These are phyloP conservation scores for Amaurobius ferox DNA, from an alignment of 2,888 invertebrate species.

Conservation along the genomic window DNA sequence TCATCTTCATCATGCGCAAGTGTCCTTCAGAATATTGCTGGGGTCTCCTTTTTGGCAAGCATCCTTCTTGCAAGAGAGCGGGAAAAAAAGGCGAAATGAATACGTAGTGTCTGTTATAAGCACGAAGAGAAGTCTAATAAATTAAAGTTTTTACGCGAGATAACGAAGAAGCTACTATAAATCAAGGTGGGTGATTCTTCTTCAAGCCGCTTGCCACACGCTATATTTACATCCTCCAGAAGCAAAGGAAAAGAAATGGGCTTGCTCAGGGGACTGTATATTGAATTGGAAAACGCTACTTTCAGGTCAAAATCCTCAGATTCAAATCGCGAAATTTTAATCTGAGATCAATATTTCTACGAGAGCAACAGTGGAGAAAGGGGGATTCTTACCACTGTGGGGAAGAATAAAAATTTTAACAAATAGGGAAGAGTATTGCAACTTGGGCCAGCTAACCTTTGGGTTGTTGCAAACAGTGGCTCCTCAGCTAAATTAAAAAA, in stretches of 20 bases:
- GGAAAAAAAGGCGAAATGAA: constrained; percentile 58
- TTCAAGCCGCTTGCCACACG: constrained; percentile 62
- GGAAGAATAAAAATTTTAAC: too few relatives aligned
- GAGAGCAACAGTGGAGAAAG: too few relatives aligned
- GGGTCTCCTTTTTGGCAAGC: constrained; percentile 59
- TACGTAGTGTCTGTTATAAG: constrained; percentile 66
- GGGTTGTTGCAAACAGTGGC: too few relatives aligned
- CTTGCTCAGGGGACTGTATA: neutral
- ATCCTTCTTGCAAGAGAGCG: constrained; percentile 33
- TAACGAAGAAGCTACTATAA: constrained; percentile 71
- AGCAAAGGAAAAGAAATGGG: constrained; percentile 19
- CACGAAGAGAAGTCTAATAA: constrained; percentile 66
- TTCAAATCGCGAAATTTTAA: too few relatives aligned
- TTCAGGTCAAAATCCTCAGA: constrained; percentile 6
- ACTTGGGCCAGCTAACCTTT: too few relatives aligned
- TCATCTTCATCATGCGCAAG: constrained; percentile 64
- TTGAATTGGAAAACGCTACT: neutral
- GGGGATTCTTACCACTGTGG: too few relatives aligned
- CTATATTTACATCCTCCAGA: constrained; percentile 63
- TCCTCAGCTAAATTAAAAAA: too few relatives aligned
- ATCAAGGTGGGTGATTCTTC: constrained; percentile 71
- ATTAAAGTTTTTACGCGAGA: constrained; percentile 71
- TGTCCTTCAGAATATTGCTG: constrained; percentile 59
- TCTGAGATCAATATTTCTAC: too few relatives aligned
- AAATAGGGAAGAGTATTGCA: too few relatives aligned